Evolutionary conservation across 2,797 vertebrate genomes (phyloP), one percentile per base, ranked within the genome.

Genomic region (Valencia hispanica): DNA sequence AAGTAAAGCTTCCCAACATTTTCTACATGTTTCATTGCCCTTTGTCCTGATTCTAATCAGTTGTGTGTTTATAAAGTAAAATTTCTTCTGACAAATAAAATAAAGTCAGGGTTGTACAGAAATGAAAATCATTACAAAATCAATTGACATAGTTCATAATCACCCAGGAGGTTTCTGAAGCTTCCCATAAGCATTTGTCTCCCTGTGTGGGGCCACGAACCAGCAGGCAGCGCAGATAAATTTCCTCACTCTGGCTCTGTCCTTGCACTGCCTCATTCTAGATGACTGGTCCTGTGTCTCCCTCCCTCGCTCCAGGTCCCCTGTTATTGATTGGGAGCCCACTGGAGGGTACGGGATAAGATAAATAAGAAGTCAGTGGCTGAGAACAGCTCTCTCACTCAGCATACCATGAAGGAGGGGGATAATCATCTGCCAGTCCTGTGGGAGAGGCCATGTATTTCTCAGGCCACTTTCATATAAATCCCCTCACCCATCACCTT

Each of bases 351-450:
- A 84, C 78, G 78, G 86, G 70, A 88, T 84, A 93, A 92, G 92
- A 95, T 90, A 93, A 94, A 95, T 94, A 94, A 88, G 85, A 85
- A 93, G 90, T 91, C 91, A 83, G 86, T 86, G 88, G 87, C 90
- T 90, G 85, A 94, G 93, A 94, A 90, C 80, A 86, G 85, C 85
- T 87, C 87, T 81, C 89, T 91, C 81, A 76, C 84, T 91, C 87
- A 85, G 68, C 50, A 74, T 82, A 87, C 91, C 89, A 87, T 87
- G 89, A 93, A 78, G 81, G 87, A 77, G 87, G 68, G 41, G 80
- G 80, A 86, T 85, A 91, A 92, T 93, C 84, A 86, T 92, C 86
- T 86, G 83, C 70, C 90, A 88, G 68, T 68, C 68, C 59, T 45
- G 80, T 79, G 81, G 85, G 87, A 89, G 82, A 50, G 77, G 30